Evolutionary conservation across 1,140 invertebrate species (phyloP), one percentile per base, ranked within the genome.

Genomic region (Papilio polytes): DNA sequence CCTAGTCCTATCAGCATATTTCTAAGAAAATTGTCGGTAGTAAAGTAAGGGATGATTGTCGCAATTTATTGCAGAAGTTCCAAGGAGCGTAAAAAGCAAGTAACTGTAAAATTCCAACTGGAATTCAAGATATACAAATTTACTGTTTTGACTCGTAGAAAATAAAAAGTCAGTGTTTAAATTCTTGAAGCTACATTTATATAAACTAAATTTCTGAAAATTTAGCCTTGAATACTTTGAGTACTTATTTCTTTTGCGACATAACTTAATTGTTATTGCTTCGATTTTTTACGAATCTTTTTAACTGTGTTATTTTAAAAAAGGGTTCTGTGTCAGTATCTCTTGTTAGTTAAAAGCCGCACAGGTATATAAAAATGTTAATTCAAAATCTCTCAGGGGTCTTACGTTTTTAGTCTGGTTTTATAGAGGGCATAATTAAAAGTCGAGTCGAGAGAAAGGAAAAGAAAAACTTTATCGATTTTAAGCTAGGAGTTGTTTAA

Each of bases 21-120:
- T 31, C 22, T 12, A 63, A 63, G 56, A 63, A 63, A 63, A 63
- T 22, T 26, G n/a, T 63, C 59, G 22, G 59, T 63, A 63, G 59
- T 63, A 63, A 63, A 63, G 59, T 63, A 63, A 63, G 59, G 22
- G 59, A 63, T 63, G 59, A 63, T 56, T 56, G 53, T 56, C 53
- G 59, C 59, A 63, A 63, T 63, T 63, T 63, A 63, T 26, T 63
- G 59, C 59, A 26, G 59, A 63, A 63, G 59, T 63, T 63, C 26
- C 59, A 63, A 31, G 22, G 53, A 56, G n/a, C 53, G 53, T 56
- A 56, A 63, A 63, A 63, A 26, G 59, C 20, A 26, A 59, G 20
- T 59, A 59, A 63, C 20, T 63, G 59, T 63, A 63, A 63, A 63
- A 63, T 63, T 63, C 22, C 59, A 63, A 63, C 59, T 22, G 59